Conservation (phyloP, 2,888 invertebrate genomes). For the Orchesella flavescens region DNA sequence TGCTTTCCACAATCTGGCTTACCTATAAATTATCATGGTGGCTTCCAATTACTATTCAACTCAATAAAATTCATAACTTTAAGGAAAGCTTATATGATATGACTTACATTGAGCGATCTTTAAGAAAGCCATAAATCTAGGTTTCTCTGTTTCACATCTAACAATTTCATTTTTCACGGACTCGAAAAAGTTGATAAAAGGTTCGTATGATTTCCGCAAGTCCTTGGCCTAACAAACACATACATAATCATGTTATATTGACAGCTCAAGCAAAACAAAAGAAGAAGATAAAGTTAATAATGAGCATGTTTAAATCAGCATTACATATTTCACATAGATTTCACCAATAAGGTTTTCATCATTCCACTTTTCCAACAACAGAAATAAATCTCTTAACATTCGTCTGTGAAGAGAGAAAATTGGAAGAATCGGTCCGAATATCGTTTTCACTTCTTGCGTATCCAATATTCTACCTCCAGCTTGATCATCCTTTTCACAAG, state of each 20-base stretch:
- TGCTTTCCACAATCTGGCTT: conserved; percentile 97
- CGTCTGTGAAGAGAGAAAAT: conserved; percentile 94
- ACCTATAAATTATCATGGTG: conserved; percentile 54
- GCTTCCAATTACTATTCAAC: conserved; percentile 1
- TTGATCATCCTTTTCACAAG: conserved; percentile 89
- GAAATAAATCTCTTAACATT: conserved; percentile 80
- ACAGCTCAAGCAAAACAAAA: background rate
- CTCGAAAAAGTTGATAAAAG: conserved; percentile 98
- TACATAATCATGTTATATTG: background rate
- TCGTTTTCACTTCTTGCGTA: conserved; percentile 92
- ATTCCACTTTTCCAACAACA: conserved; percentile 85
- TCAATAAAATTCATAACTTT: too few relatives aligned
- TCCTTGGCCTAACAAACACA: conserved; percentile 80
- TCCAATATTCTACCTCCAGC: conserved; percentile 86
- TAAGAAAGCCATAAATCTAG: conserved; percentile 97
- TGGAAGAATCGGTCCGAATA: conserved; percentile 95
- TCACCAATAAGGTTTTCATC: conserved; percentile 91
- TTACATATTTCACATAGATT: conserved; percentile 86
- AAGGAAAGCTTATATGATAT: too few relatives aligned
- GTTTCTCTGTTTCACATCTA: conserved; percentile 92
- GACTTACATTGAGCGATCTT: conserved; percentile 88
- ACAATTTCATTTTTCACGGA: conserved; percentile 94
- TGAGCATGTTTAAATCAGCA: too few relatives aligned
- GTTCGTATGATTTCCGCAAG: conserved; percentile 94
- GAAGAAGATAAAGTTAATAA: too few relatives aligned